Base-by-base conservation (phyloP, 2,888 invertebrate genomes). In the Lamellibrachia satsuma region DNA sequence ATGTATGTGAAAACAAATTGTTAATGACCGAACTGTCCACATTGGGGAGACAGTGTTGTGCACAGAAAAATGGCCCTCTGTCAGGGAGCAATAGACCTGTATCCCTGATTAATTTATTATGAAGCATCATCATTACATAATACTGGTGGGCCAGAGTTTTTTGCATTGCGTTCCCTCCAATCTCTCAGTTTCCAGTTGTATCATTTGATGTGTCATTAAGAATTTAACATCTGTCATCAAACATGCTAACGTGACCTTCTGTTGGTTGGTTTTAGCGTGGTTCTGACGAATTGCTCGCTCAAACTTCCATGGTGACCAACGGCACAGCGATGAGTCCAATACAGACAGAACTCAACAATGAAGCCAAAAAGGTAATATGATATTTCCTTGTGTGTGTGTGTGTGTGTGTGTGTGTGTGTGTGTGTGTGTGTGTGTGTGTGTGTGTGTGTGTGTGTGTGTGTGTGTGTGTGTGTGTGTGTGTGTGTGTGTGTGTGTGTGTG, bases 201-300 rank as follows among this genome's bases (percentile, higher is more conserved):
- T 60, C 60, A 60, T 60, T 60, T 39, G 39, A 22, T 60, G 60
- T 60, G 11, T 7, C 15, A 60, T 60, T 15, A 11, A 60, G 60
- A 60, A 60, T 9, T 60, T 11, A 75, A 22, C 39, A 39, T 39
- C 39, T 39, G 75, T 75, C 22, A 75, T 75, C 75, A 22, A 22
- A 75, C n/a, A n/a, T 75, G 75, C 75, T 75, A 75, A 75, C 6
- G 75, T 75, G 55, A 55, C 8, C 55, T 0, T 91, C 52, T 55
- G 7, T 55, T 91, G 22, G 52, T 52, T 92, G 55, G n/a, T 90
- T 98, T 92, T 98, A 99, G 99, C 98, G 99, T 97, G 99, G 99
- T 97, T 98, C 98, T 97, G 99, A 99, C 98, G 99, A 99, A 97
- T 98, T 99, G 97, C 97, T 99, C 97, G 98, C 98, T 97, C 98